Evolutionary conservation across 2,797 vertebrate genomes (phyloP), one percentile per base, ranked within the genome.

Genomic region (Spizella passerina): DNA sequence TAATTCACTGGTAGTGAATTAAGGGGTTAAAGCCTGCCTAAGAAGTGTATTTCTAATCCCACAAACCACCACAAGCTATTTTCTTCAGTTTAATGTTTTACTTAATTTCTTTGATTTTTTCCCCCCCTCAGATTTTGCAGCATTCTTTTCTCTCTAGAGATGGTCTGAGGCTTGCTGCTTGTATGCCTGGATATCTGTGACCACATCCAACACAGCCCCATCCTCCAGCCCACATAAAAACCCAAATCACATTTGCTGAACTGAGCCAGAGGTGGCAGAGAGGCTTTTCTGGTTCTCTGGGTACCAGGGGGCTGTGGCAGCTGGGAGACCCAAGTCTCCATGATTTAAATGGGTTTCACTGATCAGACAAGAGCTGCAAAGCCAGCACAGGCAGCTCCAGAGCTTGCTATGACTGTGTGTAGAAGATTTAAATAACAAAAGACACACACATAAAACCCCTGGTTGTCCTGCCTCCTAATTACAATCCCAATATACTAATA

Each of bases 361-460:
- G 50, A 27, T 71, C 64, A 64, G 52, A 23, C 14, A 6, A 18
- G 64, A 87, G 43, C 69, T 57, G 72, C 60, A 61, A 49, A 63
- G 56, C 24, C 66, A 91, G 32, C 4, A 2, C 15, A 53, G 63
- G 14, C 39, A 44, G 46, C 49, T 78, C 18, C 0, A 50, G 53
- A 86, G 24, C 49, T 83, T 63, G 17, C 50, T 75, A 55, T 73
- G 72, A 46, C 36, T 65, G 14, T 12, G 6, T 15, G 4, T 18
- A 34, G 12, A 81, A 57, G 59, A 86, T 84, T 72, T 69, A 84
- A 88, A 79, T 75, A 68, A 93, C 55, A 88, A 78, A 95, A 79
- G 65, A 43, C 34, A 86, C 24, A 22, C 52, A 19, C 13, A 38
- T 29, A 85, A 96, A 82, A 6, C 32, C 27, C 21, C 29, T 50